These are phyloP conservation scores for Temnothorax rugatulus DNA, from an alignment of 2,888 invertebrate species.

Conservation along the genomic window DNA sequence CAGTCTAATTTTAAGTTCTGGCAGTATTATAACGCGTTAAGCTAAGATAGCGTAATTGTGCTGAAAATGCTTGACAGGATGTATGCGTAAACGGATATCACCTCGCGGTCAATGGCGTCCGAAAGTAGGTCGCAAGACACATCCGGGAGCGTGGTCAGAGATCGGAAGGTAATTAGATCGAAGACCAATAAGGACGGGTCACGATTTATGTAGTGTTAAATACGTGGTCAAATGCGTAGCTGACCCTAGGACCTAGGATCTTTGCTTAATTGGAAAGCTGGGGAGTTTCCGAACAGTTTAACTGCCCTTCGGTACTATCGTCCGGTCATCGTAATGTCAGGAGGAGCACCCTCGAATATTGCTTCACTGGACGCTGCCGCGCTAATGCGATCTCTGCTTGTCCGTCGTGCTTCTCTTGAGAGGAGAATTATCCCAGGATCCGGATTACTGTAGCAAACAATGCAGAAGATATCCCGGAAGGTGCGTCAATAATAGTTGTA, in stretches of 20 bases:
- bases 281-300: slow-evolving; percentile 86
- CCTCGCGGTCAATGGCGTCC: not conserved
- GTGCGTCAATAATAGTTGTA: slow-evolving; percentile 55
- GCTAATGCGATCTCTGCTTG: slow-evolving; percentile 61
- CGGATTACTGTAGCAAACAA: slow-evolving; percentile 57
- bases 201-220: slow-evolving; percentile 86
- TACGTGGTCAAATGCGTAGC: slow-evolving; percentile 82
- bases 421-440: slow-evolving; percentile 55
- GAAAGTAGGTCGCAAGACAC: slow-evolving; percentile 67
- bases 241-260: slow-evolving; percentile 82
- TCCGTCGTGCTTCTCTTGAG: slow-evolving; percentile 56
- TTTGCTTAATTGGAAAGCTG: slow-evolving; percentile 86
- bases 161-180: slow-evolving; percentile 83
- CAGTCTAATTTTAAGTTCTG: not conserved
- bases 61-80: not conserved
- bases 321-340: slow-evolving; percentile 72
- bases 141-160: slow-evolving; percentile 63
- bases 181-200: slow-evolving; percentile 80
- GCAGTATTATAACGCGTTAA: not conserved
- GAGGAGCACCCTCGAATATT: slow-evolving; percentile 71
- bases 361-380: slow-evolving; percentile 68
- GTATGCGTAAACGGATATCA: not conserved
- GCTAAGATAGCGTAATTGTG: not conserved
- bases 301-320: slow-evolving; percentile 84
- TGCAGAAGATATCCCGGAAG: slow-evolving; percentile 56